These are phyloP conservation scores for Arion vulgaris DNA, from an alignment of 1,140 invertebrate genomes.

Conservation along the genomic window DNA sequence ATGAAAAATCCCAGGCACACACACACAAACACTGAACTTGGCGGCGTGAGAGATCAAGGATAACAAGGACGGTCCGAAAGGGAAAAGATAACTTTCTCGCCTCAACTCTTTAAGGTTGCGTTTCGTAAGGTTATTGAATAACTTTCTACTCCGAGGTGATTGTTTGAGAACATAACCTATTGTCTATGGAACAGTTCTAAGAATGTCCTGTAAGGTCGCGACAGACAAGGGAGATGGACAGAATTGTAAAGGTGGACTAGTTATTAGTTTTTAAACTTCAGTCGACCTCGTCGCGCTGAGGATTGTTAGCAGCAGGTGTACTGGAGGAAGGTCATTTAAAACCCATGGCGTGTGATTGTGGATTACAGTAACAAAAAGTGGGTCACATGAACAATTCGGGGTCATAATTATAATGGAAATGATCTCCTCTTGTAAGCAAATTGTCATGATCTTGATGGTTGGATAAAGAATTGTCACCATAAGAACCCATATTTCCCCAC, in stretches of 20 bases:
- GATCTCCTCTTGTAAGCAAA: conserved; percentile 32
- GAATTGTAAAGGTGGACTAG: not conserved
- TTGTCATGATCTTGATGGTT: conserved; percentile 17
- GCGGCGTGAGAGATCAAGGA: conserved; percentile 4
- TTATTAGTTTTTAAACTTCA: not conserved
- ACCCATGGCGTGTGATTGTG: not conserved
- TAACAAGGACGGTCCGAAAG: not conserved
- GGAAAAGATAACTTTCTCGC: not conserved
- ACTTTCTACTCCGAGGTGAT: not conserved
- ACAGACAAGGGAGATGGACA: not conserved
- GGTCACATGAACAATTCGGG: conserved; percentile 4
- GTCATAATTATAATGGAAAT: conserved; percentile 8
- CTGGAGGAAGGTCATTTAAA: not conserved
- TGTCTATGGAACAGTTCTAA: not conserved
- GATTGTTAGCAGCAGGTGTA: conserved; percentile 34
- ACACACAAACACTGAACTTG: not conserved
- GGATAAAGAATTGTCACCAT: conserved; percentile 3
- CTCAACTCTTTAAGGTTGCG: not conserved
- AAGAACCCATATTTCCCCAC: not conserved
- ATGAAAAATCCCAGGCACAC: not conserved
- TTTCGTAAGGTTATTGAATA: not conserved
- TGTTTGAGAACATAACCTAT: not conserved
- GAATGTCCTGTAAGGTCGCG: not conserved
- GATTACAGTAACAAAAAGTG: conserved; percentile 12
- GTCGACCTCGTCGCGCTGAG: conserved; percentile 1